These are phyloP conservation scores for Drosophila kanapiae DNA, from an alignment of 1,140 invertebrate genomes.

Conservation along the genomic window DNA sequence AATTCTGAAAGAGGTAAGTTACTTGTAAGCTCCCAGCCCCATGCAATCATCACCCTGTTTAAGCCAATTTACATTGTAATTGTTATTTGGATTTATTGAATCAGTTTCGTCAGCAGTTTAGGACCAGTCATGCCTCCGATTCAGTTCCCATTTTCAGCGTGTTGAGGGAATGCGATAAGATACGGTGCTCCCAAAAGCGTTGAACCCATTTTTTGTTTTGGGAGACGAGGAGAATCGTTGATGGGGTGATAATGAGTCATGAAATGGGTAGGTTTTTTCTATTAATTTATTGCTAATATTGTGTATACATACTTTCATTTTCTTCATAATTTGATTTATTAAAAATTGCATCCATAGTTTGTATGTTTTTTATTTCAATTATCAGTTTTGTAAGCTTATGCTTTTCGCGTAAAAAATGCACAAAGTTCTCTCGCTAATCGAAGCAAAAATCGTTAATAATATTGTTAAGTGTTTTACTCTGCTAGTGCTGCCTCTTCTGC, in stretches of 20 bases:
- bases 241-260: slow-evolving; percentile 28
- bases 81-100: neutral
- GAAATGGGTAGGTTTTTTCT: slow-evolving; percentile 24
- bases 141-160: slow-evolving; percentile 10
- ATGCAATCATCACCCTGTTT: neutral
- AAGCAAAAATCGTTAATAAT: slow-evolving; percentile 80
- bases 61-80: slow-evolving; percentile 15
- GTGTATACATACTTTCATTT: slow-evolving; percentile 70
- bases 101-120: slow-evolving; percentile 6
- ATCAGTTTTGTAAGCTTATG: slow-evolving; percentile 80
- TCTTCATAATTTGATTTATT: slow-evolving; percentile 81
- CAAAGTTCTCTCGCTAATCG: slow-evolving; percentile 77
- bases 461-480: slow-evolving; percentile 69
- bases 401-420: slow-evolving; percentile 78
- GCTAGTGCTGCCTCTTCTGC: slow-evolving; percentile 52
- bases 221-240: neutral
- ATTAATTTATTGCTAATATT: slow-evolving; percentile 78
- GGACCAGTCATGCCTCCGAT: slow-evolving; percentile 11
- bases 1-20: neutral
- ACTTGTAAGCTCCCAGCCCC: neutral
- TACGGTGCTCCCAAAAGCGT: slow-evolving; percentile 21
- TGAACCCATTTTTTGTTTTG: slow-evolving; percentile 1
- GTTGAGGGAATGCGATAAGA: slow-evolving; percentile 50
- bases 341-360: slow-evolving; percentile 73
- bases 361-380: slow-evolving; percentile 61